Percentiles rank a stretch among this genome's conserved stretches.
phyloP scores from a whole-genome alignment of 1,140 invertebrate genomes.

The Steinernema feltiae region DNA sequence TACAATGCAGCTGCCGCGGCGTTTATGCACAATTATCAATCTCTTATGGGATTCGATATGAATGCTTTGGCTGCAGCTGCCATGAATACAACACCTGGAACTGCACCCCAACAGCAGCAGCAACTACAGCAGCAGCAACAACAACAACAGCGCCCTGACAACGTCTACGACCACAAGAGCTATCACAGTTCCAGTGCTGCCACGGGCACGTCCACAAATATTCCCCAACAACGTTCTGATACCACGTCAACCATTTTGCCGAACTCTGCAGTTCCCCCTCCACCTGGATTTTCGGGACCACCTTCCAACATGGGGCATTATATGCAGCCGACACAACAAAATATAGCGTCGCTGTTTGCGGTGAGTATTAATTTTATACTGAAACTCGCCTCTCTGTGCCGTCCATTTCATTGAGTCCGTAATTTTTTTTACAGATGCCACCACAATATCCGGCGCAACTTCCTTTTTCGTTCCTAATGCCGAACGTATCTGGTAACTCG shows the following conservation, averaged over 20 bases:
- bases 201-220: neutral
- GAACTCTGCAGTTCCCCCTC: neutral
- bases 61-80: neutral
- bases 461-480: slow-evolving; percentile 3
- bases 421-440: neutral
- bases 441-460: neutral
- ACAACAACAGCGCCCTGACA: neutral
- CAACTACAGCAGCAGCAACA: slow-evolving; percentile 1
- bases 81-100: neutral
- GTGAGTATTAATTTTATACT: too few relatives aligned
- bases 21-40: slow-evolving; percentile 6
- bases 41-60: neutral
- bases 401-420: neutral
- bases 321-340: neutral
- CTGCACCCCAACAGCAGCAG: neutral
- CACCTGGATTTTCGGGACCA: neutral
- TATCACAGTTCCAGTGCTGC: neutral
- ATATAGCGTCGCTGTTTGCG: neutral
- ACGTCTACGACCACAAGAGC: slow-evolving; percentile 6
- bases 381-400: too few relatives aligned
- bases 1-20: neutral
- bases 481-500: slow-evolving; percentile 3
- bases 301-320: neutral
- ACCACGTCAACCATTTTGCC: neutral
- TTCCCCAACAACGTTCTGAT: neutral